Base-by-base conservation (phyloP, 2,888 invertebrate species). In the Catotricha subobsoleta region DNA sequence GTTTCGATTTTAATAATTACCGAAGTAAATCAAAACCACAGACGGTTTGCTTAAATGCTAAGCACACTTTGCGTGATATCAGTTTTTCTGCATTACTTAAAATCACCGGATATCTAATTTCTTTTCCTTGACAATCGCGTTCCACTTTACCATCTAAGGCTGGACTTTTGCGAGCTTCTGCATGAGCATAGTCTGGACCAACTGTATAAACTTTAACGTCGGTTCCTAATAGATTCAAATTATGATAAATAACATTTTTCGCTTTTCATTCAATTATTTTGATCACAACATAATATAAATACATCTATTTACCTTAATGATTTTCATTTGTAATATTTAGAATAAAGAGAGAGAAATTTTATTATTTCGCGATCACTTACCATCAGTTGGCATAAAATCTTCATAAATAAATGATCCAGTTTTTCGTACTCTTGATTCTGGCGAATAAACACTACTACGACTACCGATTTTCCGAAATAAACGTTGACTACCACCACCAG, bases 321-420 rank as follows among this genome's bases (percentile, higher is more conserved):
- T n/a, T n/a, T n/a, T n/a, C n/a, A n/a, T n/a, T n/a, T n/a, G n/a
- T n/a, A n/a, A n/a, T n/a, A n/a, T n/a, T n/a, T n/a, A n/a, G n/a
- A n/a, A n/a, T n/a, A n/a, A n/a, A n/a, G n/a, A n/a, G n/a, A n/a
- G n/a, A n/a, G n/a, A n/a, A n/a, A n/a, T n/a, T n/a, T n/a, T n/a
- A n/a, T n/a, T n/a, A n/a, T n/a, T n/a, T n/a, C n/a, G n/a, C n/a
- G n/a, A n/a, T n/a, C 41, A 44, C 42, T 69, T 69, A 66, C 98
- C 98, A 72, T 98, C 98, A 28, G 98, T 98, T 6, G 97, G 97
- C 94, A 99, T 98, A 64, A 99, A 99, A 65, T 99, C 97, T 71
- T 99, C 98, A 62, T 99, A 99, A 58, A 99, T 95, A 64, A 88
- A 99, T 10, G 94, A 95, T 34, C 98, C 98, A 38, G 88, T 88